Base-by-base conservation (phyloP, 2,113 vertebrate species). In the Crypturellus undulatus region DNA sequence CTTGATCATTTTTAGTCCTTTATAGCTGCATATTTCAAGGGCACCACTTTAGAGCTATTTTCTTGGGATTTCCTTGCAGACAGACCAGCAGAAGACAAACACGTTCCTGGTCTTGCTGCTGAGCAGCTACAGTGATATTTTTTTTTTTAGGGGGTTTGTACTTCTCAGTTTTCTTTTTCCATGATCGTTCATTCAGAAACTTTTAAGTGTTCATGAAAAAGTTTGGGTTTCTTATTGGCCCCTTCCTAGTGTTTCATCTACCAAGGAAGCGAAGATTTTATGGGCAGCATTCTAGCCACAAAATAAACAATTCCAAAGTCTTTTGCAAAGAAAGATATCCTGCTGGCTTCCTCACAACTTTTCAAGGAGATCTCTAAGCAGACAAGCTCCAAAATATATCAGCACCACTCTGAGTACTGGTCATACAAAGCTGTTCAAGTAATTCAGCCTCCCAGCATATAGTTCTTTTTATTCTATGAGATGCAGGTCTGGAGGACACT, bases 301-400 rank as follows among this genome's bases (percentile, higher is more conserved):
- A 40, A 79, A 54, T 72, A 62, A 80, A 88, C 79, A 88, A 60
- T 93, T 88, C 68, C 58, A 71, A 88, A 88, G 42, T 72, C 56
- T 58, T 84, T 89, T 90, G 73, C 32, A 12, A 47, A 62, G 69
- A 42, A 80, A 51, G n/a, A 47, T 68, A 28, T 34, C 38, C 12
- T 75, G 1, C 65, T 79, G 69, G n/a, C 68, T 75, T 70, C 72
- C 71, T 79, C 9, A 0, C 70, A 70, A 89, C 69, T 65, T 86
- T 30, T 40, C 2, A 5, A 64, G 51, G 38, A 22, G 24, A 86
- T 24, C 32, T 81, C 42, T 42, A 47, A 92, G 52, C 65, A 64
- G 76, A 80, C 78, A 65, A 60, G 40, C 71, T 90, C 75, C 5
- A 11, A 87, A 87, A 54, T 47, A 4, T 67, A 24, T 79, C 65